These are phyloP conservation scores for Okamejei kenojei DNA, from an alignment of 2,797 vertebrate species.

Conservation along the genomic window DNA sequence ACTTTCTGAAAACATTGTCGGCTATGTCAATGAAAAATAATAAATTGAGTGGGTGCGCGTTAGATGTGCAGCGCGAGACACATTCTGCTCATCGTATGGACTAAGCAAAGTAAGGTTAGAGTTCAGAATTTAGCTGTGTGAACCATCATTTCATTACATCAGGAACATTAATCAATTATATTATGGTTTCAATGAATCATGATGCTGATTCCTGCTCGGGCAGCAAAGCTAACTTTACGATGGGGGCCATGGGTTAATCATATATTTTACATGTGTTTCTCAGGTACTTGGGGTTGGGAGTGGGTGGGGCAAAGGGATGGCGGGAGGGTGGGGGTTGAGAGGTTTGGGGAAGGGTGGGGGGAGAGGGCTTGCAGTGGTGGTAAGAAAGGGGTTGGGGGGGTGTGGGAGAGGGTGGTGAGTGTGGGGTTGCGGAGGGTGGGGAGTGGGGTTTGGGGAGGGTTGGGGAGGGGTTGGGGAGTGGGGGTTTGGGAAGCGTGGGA, in stretches of 20 bases:
- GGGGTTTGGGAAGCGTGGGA: too few species aligned
- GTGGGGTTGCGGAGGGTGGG: too few species aligned
- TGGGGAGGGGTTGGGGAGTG: too few species aligned
- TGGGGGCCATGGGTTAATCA: background rate
- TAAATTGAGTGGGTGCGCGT: constrained; percentile 17
- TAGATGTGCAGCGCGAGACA: constrained; percentile 17
- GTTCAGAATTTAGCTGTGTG: constrained; percentile 9
- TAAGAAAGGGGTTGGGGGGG: too few species aligned
- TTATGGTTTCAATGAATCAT: background rate
- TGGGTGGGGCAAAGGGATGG: too few species aligned
- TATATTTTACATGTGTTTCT: background rate
- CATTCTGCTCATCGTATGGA: background rate
- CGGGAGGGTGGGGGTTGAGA: too few species aligned
- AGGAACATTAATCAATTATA: constrained; percentile 8
- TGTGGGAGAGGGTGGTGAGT: too few species aligned
- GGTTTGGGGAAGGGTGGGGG: too few species aligned
- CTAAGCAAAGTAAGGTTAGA: constrained; percentile 7
- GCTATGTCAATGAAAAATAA: constrained; percentile 32
- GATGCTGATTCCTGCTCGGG: background rate
- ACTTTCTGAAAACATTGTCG: constrained; percentile 7
- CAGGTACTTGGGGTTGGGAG: background rate
- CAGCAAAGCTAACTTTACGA: background rate
- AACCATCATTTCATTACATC: constrained; percentile 29
- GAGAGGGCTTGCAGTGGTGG: too few species aligned
- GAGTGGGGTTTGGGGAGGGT: too few species aligned